Evolutionary conservation across 2,888 invertebrate genomes (phyloP).

Genomic region (Zaprionus lineosus): DNA sequence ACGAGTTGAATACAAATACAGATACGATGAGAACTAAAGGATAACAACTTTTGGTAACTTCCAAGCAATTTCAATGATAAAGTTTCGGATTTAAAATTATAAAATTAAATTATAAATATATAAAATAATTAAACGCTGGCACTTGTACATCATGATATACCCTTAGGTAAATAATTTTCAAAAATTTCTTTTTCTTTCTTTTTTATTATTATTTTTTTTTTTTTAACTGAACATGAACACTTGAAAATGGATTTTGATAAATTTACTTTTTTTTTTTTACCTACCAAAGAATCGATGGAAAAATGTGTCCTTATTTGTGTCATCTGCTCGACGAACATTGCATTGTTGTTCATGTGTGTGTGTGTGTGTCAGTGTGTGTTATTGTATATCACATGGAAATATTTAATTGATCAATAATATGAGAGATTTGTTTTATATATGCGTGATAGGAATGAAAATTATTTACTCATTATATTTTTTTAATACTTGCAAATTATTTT

Average conservation of each 20-base stretch:
- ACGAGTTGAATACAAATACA: slow-evolving; percentile 28
- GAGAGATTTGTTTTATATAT: slow-evolving; percentile 27
- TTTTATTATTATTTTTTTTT: slow-evolving; percentile 14
- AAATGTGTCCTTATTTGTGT: slow-evolving; percentile 72
- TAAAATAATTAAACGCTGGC: too few relatives aligned
- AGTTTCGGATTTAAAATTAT: slow-evolving; percentile 10
- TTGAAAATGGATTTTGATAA: slow-evolving; percentile 24
- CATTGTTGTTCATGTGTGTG: slow-evolving; percentile 20
- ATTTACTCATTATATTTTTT: slow-evolving; percentile 1
- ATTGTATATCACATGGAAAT: slow-evolving; percentile 41
- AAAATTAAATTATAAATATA: slow-evolving; percentile 1
- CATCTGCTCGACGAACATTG: slow-evolving; percentile 64
- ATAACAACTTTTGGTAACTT: too few relatives aligned
- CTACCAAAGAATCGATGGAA: slow-evolving; percentile 74
- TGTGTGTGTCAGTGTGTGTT: too few relatives aligned
- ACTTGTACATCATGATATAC: too few relatives aligned
- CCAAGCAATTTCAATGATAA: neutral
- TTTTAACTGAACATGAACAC: slow-evolving; percentile 71
- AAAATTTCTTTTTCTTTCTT: neutral
- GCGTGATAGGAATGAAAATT: slow-evolving; percentile 40
- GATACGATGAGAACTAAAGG: too few relatives aligned
- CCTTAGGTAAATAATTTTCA: too few relatives aligned
- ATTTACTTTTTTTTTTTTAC: slow-evolving; percentile 38
- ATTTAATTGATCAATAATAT: slow-evolving; percentile 40
- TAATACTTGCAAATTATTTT: slow-evolving; percentile 17